Percentiles rank a stretch among this genome's conserved stretches.
Conservation (phyloP, 2,888 invertebrate species). For the Dryococelus australis region DNA sequence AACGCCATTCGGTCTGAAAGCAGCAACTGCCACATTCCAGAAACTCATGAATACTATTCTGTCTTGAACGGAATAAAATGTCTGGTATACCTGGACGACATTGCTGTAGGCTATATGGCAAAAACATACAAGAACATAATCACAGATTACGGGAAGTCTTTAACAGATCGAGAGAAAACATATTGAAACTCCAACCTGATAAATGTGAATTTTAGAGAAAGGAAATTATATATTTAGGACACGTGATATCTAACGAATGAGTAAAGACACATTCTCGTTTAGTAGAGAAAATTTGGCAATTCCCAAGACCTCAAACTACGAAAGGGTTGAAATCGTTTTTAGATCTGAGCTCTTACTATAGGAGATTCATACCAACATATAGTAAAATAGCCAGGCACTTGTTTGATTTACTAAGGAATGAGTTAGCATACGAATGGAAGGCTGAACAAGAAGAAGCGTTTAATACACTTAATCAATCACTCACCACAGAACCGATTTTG, state of each 20-base stretch:
- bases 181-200: constrained; percentile 38
- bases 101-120: too few species aligned
- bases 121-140: too few species aligned
- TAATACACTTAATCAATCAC: not conserved
- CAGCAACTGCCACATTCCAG: too few species aligned
- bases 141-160: too few species aligned
- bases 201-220: constrained; percentile 43
- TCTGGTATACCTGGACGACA: too few species aligned
- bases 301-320: not conserved
- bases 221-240: not conserved
- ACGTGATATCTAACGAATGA: not conserved
- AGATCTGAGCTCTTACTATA: constrained; percentile 24
- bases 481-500: constrained; percentile 32
- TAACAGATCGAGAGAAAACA: constrained; percentile 25
- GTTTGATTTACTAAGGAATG: not conserved
- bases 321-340: constrained; percentile 26
- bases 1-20: too few species aligned
- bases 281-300: constrained; percentile 19
- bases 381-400: constrained; percentile 36
- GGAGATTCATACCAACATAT: constrained; percentile 39
- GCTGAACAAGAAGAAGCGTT: constrained; percentile 21
- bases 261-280: constrained; percentile 31
- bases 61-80: too few species aligned
- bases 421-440: constrained; percentile 4
- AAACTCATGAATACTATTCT: too few species aligned